Conservation (phyloP, 2,888 invertebrate genomes). For the Petrophora chlorosata region DNA sequence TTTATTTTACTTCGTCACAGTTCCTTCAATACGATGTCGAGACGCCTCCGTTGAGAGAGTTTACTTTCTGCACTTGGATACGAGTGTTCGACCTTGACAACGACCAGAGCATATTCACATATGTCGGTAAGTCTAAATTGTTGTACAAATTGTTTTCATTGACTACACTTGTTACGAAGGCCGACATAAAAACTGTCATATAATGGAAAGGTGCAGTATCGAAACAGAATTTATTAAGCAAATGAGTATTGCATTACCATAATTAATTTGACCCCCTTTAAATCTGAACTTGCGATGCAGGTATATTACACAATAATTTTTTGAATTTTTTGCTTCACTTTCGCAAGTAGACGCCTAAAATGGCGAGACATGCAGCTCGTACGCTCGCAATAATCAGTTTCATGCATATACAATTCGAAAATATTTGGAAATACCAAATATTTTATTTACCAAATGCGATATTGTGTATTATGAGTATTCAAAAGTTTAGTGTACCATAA, state of each 20-base stretch:
- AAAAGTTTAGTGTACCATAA: slow-evolving; percentile 1
- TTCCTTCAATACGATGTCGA: slow-evolving; percentile 87
- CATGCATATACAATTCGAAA: neutral
- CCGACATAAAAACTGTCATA: slow-evolving; percentile 20
- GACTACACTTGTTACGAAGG: slow-evolving; percentile 20
- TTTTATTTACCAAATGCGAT: too few relatives aligned
- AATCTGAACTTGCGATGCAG: slow-evolving; percentile 47
- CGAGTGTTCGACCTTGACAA: slow-evolving; percentile 84
- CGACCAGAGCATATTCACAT: slow-evolving; percentile 71
- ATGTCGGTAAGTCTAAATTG: slow-evolving; percentile 58
- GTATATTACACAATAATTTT: slow-evolving; percentile 47
- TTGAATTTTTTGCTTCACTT: slow-evolving; percentile 35
- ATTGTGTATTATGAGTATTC: too few relatives aligned
- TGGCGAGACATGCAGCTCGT: slow-evolving; percentile 8
- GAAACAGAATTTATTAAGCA: slow-evolving; percentile 46
- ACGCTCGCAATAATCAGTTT: neutral
- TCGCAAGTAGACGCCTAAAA: slow-evolving; percentile 32
- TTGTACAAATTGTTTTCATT: slow-evolving; percentile 13
- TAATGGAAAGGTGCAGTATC: slow-evolving; percentile 32
- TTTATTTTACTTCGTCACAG: slow-evolving; percentile 46
- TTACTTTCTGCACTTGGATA: slow-evolving; percentile 92
- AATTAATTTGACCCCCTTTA: slow-evolving; percentile 57
- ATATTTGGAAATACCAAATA: too few relatives aligned
- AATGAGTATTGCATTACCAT: slow-evolving; percentile 51
- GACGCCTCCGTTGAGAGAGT: slow-evolving; percentile 90